Evolutionary conservation across 2,797 vertebrate species (phyloP), one percentile per base, ranked within the genome.

Genomic region (Lemur catta): DNA sequence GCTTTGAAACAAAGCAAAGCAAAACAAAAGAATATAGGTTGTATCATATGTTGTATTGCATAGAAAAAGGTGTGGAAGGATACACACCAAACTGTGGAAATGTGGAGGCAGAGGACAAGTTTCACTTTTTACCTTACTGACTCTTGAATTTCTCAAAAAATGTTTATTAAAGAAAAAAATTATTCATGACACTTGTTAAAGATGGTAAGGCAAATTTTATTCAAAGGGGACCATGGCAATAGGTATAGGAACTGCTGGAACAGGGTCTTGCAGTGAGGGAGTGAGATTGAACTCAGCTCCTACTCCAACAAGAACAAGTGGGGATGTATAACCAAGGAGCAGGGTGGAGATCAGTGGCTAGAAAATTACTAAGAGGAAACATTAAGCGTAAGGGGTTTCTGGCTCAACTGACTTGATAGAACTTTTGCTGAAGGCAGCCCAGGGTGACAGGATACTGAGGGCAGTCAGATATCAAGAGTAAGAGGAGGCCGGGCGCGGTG

Each of bases 1-100:
- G 28, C 80, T 95, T 86, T 93, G 65, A 94, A 81, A 50, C 38
- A 24, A 79, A 93, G 89, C 57, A 57, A 91, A 88, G 3, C 52
- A 74, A 92, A 80, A 69, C 9, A 55, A 28, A 93, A 74, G 67
- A 59, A 17, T 13, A 15, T 35, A 78, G 12, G 4, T 55, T 88
- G 35, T 79, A 55, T 48, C 24, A 12, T 30, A 26, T 26, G 38
- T 80, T 80, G 35, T 57, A 65, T 1, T 43, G 22, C 41, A 50
- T 4, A 79, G 55, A 71, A 92, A 89, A 96, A 74, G 61, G 28
- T 35, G 35, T 41, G 26, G 38, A 75, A 90, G 30, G 26, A 57
- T 50, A 38, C 38, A 72, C 4, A 43, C 11, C 74, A 57, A 79
- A 78, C 33, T 57, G 46, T 61, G 79, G 43, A 6, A 69, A 41